phyloP scores from a whole-genome alignment of 2,888 invertebrate species.

The Pandemis cinnamomeana region DNA sequence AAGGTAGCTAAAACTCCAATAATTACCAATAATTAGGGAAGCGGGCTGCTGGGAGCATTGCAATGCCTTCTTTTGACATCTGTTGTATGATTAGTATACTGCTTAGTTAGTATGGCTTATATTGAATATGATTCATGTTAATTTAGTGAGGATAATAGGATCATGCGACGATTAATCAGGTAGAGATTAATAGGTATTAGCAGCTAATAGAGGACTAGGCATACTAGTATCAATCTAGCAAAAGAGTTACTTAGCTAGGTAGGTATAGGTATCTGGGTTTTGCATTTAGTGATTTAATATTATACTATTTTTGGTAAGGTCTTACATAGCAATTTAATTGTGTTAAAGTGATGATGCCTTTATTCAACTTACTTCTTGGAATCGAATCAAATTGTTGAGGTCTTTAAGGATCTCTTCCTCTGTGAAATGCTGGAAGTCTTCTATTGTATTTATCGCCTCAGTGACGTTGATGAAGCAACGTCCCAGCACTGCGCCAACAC shows the following conservation, averaged over 20 bases:
- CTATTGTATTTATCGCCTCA: conserved; percentile 53
- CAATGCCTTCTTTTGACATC: conserved; percentile 4
- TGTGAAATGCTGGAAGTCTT: conserved; percentile 46
- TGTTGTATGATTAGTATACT: conserved; percentile 13
- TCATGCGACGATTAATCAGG: background rate
- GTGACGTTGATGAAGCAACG: conserved; percentile 72
- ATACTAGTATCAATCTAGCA: too few relatives aligned
- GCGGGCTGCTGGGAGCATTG: background rate
- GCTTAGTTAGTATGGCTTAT: background rate
- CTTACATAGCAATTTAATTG: background rate
- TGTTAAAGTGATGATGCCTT: too few relatives aligned
- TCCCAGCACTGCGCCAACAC: conserved; percentile 69
- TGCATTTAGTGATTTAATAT: background rate
- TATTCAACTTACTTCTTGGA: conserved; percentile 66
- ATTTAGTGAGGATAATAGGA: background rate
- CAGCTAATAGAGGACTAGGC: background rate
- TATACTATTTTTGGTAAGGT: background rate
- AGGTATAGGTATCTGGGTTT: background rate
- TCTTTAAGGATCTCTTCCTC: conserved; percentile 58
- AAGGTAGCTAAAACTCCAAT: background rate
- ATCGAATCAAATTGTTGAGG: conserved; percentile 61
- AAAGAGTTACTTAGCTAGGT: background rate
- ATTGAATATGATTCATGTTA: background rate
- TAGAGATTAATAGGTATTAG: background rate
- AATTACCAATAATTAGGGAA: conserved; percentile 28